phyloP scores from a whole-genome alignment of 2,888 invertebrate species.

The Drosophila pseudotakahashii region DNA sequence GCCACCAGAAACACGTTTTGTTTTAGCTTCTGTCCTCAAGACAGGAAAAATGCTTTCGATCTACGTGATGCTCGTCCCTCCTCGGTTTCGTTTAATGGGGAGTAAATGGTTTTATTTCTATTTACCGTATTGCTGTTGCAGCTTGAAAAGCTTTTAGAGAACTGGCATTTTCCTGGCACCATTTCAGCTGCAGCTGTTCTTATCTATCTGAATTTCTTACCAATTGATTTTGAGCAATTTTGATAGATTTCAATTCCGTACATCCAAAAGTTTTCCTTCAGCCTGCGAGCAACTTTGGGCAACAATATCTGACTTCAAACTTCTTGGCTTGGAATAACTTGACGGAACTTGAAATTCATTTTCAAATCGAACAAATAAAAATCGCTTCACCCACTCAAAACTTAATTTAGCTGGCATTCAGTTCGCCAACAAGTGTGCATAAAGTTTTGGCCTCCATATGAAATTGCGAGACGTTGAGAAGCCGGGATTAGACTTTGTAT shows the following conservation, averaged over 20 bases:
- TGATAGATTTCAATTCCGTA: constrained; percentile 8
- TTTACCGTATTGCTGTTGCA: constrained; percentile 15
- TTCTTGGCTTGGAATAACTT: constrained; percentile 18
- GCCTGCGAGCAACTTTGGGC: not conserved
- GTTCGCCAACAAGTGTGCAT: constrained; percentile 6
- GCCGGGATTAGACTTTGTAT: not conserved
- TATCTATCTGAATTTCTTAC: not conserved
- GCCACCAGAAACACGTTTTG: constrained; percentile 43
- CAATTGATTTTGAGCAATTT: constrained; percentile 17
- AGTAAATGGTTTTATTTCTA: constrained; percentile 46
- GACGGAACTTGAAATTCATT: constrained; percentile 8
- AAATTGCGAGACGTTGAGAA: constrained; percentile 5
- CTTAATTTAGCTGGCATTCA: constrained; percentile 8
- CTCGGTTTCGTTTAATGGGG: constrained; percentile 21
- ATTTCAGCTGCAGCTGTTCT: not conserved
- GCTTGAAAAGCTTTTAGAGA: constrained; percentile 14
- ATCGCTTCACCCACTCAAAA: constrained; percentile 7
- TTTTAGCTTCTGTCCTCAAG: constrained; percentile 38
- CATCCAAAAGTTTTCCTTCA: constrained; percentile 3
- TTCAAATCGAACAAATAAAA: constrained; percentile 17
- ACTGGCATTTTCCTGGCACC: not conserved
- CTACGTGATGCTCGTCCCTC: constrained; percentile 43
- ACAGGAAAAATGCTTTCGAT: constrained; percentile 34
- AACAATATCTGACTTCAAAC: constrained; percentile 14
- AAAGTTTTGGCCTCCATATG: constrained; percentile 7